Evolutionary conservation across 2,797 vertebrate species (phyloP), one percentile per base, ranked within the genome.

Genomic region (Phrynocephalus guinanensis): DNA sequence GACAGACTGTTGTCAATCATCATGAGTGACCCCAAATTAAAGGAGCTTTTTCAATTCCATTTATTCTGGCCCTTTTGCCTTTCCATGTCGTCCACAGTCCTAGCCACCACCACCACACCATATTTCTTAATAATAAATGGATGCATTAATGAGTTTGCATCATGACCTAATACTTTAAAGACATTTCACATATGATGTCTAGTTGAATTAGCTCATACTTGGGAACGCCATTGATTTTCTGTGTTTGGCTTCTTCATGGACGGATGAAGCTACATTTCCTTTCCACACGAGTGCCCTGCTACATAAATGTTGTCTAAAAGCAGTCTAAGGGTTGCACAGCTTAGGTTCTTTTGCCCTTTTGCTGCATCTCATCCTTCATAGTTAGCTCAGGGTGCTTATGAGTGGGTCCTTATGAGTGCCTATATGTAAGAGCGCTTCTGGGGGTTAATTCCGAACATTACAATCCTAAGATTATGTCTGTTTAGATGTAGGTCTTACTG

Each of bases 141-240:
- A 9, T 38, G 2, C 60, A 67, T 85, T n/a, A n/a, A 44, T 84
- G 56, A 28, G 9, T 20, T 75, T 87, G 52, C 13, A 33, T 86
- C 20, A n/a, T 26, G 70, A 66, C 38, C 13, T 66, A 82, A 30
- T 86, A 44, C 44, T 50, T 86, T 56, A 71, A 33, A 73, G 67
- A 82, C 52, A 75, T 30, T 75, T 87, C 79, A 75, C 86, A 67
- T 87, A 52, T 75, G 44, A 68, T 77, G 72, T 77, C 86, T 82
- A 28, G 28, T 82, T 82, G n/a, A 48, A 77, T 82, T 76, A 68
- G 79, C 52, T 87, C 86, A 38, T 67, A 16, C 20, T 77, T 16
- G 28, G 72, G 63, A 56, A 44, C 52, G 20, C 72, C 72, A 68
- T 50, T 76, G 86, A 87, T 87, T 77, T 77, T 80, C 15, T 48